These are phyloP conservation scores for Syrmaticus mikado DNA, from an alignment of 2,113 vertebrate genomes.

Conservation along the genomic window DNA sequence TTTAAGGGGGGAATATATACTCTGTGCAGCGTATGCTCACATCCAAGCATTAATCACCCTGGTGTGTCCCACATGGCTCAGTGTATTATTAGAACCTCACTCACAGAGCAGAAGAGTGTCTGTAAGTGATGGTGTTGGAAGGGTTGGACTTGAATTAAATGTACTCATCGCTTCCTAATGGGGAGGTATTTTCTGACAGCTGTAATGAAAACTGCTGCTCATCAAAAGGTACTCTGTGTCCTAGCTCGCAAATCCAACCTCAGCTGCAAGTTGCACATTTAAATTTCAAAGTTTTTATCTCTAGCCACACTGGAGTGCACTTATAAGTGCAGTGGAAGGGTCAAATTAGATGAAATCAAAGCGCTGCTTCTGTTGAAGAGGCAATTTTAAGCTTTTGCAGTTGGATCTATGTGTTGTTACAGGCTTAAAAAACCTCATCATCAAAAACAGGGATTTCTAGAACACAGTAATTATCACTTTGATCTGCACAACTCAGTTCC, in stretches of 20 bases:
- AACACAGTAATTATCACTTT: slow-evolving; percentile 66
- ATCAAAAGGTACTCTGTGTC: slow-evolving; percentile 77
- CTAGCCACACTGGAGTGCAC: slow-evolving; percentile 57
- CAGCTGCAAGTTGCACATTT: slow-evolving; percentile 75
- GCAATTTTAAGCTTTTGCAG: slow-evolving; percentile 60
- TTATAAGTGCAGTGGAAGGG: slow-evolving; percentile 57
- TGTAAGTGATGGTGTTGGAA: slow-evolving; percentile 57
- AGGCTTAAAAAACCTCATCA: slow-evolving; percentile 61
- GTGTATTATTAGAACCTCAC: slow-evolving; percentile 70
- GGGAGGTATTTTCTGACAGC: slow-evolving; percentile 71
- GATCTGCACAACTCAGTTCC: slow-evolving; percentile 29
- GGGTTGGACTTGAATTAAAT: slow-evolving; percentile 51
- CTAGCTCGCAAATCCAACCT: slow-evolving; percentile 69
- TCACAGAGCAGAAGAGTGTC: slow-evolving; percentile 59
- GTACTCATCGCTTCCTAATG: slow-evolving; percentile 63
- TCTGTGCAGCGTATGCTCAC: background rate
- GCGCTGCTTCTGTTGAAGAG: slow-evolving; percentile 55
- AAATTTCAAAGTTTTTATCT: slow-evolving; percentile 78
- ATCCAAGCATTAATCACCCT: slow-evolving; percentile 62
- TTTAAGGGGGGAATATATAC: slow-evolving; percentile 28
- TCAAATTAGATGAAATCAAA: slow-evolving; percentile 70
- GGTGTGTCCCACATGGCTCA: slow-evolving; percentile 64
- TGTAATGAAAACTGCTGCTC: slow-evolving; percentile 73
- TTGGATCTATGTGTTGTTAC: slow-evolving; percentile 56
- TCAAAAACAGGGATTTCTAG: slow-evolving; percentile 67